phyloP scores from a whole-genome alignment of 2,888 invertebrate species.

The Conistra vaccinii region DNA sequence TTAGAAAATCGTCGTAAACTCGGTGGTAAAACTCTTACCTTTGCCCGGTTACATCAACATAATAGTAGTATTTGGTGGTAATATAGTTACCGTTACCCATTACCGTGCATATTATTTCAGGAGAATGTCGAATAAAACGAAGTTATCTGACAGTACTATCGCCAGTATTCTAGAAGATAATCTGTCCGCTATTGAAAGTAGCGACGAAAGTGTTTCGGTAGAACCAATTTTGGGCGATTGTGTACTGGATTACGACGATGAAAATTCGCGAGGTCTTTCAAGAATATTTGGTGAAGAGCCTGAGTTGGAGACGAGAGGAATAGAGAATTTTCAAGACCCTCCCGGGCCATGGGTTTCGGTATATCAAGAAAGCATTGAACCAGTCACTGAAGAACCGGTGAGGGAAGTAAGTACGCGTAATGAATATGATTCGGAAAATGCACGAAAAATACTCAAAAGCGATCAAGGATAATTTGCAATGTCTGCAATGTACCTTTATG shows the following conservation, averaged over 20 bases:
- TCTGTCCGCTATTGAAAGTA: conserved; percentile 9
- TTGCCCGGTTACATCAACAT: too few relatives aligned
- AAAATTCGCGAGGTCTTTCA: neutral
- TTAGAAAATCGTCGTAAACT: too few relatives aligned
- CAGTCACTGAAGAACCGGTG: conserved; percentile 12
- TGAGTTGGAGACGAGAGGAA: conserved; percentile 4
- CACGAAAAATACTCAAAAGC: conserved; percentile 39
- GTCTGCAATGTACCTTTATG: conserved; percentile 46
- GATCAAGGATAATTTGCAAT: conserved; percentile 42
- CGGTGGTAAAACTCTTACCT: too few relatives aligned
- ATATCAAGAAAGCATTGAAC: conserved; percentile 5
- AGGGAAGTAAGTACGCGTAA: conserved; percentile 10
- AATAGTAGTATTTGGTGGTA: too few relatives aligned
- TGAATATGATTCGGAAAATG: conserved; percentile 15
- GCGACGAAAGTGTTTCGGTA: conserved; percentile 12
- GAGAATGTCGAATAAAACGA: conserved; percentile 6
- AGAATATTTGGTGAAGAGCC: neutral
- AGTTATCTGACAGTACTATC: conserved; percentile 4
- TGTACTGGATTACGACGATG: conserved; percentile 21
- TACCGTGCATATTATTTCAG: neutral
- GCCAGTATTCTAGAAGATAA: conserved; percentile 20
- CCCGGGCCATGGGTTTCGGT: conserved; percentile 14
- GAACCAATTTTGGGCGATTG: conserved; percentile 11
- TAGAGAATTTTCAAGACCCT: neutral
- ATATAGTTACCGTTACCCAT: too few relatives aligned